phyloP scores from a whole-genome alignment of 2,888 invertebrate genomes.

The Siphlonurus alternatus region DNA sequence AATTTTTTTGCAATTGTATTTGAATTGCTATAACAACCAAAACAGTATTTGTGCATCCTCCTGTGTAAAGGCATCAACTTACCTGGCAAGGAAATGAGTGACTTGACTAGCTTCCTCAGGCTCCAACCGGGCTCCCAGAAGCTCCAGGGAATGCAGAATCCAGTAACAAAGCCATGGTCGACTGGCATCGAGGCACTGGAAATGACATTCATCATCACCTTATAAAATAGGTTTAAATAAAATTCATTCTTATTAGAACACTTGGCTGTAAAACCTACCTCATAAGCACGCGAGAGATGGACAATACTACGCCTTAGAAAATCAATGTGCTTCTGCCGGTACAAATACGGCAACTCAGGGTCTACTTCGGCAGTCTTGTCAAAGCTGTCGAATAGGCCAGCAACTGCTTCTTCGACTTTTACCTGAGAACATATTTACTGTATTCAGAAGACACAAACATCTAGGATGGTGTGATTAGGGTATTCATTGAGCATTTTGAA shows the following conservation, averaged over 20 bases:
- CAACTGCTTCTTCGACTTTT: conserved; percentile 37
- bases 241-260: conserved; percentile 16
- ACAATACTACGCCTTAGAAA: conserved; percentile 50
- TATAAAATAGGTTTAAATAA: neutral
- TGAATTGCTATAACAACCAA: no score
- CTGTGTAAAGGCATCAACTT: no score
- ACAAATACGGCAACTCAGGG: conserved; percentile 39
- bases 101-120: conserved; percentile 36
- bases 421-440: conserved; percentile 32
- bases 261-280: conserved; percentile 26
- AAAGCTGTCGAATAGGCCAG: conserved; percentile 33
- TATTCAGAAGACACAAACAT: no score
- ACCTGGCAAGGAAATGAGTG: conserved; percentile 41
- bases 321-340: conserved; percentile 42
- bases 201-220: no score
- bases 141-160: conserved; percentile 78
- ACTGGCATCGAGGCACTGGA: conserved; percentile 74
- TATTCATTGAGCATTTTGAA: no score
- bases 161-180: conserved; percentile 96
- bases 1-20: no score
- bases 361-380: conserved; percentile 32
- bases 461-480: no score
- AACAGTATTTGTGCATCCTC: no score
- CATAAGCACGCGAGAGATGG: conserved; percentile 50
- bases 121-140: conserved; percentile 47